A percentile compares a stretch with the other conserved stretches of the same genome.
Conservation (phyloP, 1,140 invertebrate genomes). For the Aleiodes sp. region DNA sequence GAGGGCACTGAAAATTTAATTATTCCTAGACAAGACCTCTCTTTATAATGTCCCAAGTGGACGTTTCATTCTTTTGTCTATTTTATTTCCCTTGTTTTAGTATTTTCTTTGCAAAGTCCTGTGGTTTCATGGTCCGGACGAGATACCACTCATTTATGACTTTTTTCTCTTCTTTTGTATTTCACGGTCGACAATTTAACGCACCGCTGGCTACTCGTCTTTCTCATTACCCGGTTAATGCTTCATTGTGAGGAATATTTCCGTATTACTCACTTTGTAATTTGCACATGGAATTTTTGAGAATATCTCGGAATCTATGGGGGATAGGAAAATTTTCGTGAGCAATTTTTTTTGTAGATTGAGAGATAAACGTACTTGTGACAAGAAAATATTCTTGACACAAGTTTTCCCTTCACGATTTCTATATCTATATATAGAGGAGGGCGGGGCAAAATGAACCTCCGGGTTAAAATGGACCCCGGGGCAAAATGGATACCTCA, state of each 20-base stretch:
- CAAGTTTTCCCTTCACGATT: too few species aligned
- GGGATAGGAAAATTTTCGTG: too few species aligned
- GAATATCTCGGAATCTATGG: too few species aligned
- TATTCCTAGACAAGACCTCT: constrained; percentile 4
- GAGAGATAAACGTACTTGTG: too few species aligned
- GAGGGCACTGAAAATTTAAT: constrained; percentile 5
- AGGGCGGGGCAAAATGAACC: too few species aligned
- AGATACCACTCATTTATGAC: background rate
- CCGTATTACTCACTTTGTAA: background rate
- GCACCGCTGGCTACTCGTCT: constrained; percentile 1
- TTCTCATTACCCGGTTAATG: background rate
- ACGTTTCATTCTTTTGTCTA: background rate
- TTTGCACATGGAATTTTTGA: too few species aligned
- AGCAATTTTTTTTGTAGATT: too few species aligned
- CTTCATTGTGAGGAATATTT: constrained; percentile 3
- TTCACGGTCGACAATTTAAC: constrained; percentile 16
- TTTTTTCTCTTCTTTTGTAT: background rate
- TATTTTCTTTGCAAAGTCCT: constrained; percentile 5
- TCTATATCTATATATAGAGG: too few species aligned
- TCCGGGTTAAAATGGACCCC: too few species aligned
- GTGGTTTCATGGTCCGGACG: background rate
- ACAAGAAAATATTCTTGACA: too few species aligned
- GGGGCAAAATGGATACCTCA: too few species aligned
- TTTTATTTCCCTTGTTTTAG: background rate
- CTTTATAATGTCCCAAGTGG: background rate